Conservation (phyloP, 1,140 invertebrate genomes). For the Paralvinella palmiformis region DNA sequence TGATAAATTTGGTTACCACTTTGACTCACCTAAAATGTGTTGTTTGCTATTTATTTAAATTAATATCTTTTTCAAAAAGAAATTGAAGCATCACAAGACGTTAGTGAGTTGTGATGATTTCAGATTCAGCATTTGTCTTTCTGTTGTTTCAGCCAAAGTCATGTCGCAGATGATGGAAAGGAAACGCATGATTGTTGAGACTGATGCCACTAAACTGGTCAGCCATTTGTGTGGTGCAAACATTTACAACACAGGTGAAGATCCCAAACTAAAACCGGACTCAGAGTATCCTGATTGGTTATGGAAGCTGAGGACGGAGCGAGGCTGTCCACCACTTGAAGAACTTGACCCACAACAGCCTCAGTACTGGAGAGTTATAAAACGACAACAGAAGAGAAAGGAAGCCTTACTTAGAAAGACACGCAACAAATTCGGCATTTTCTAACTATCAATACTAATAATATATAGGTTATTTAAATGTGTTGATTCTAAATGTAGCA, state of each 20-base stretch:
- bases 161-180: too few relatives aligned
- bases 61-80: too few relatives aligned
- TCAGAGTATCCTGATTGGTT: slow-evolving; percentile 91
- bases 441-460: too few relatives aligned
- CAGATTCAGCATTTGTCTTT: too few relatives aligned
- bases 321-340: slow-evolving; percentile 59
- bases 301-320: slow-evolving; percentile 65
- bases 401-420: not conserved
- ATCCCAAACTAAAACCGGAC: slow-evolving; percentile 76
- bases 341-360: slow-evolving; percentile 73
- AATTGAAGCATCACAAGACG: too few relatives aligned
- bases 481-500: too few relatives aligned
- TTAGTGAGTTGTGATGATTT: too few relatives aligned
- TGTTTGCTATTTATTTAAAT: too few relatives aligned
- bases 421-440: not conserved
- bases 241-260: slow-evolving; percentile 67
- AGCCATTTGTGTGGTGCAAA: slow-evolving; percentile 82
- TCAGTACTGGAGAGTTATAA: slow-evolving; percentile 64
- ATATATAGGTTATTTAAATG: too few relatives aligned
- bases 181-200: slow-evolving; percentile 63
- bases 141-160: too few relatives aligned
- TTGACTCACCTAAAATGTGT: too few relatives aligned
- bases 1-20: too few relatives aligned
- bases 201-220: slow-evolving; percentile 71
- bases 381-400: not conserved